These are phyloP conservation scores for Gallinago jamesoni DNA, from an alignment of 2,113 vertebrate species.

Conservation along the genomic window DNA sequence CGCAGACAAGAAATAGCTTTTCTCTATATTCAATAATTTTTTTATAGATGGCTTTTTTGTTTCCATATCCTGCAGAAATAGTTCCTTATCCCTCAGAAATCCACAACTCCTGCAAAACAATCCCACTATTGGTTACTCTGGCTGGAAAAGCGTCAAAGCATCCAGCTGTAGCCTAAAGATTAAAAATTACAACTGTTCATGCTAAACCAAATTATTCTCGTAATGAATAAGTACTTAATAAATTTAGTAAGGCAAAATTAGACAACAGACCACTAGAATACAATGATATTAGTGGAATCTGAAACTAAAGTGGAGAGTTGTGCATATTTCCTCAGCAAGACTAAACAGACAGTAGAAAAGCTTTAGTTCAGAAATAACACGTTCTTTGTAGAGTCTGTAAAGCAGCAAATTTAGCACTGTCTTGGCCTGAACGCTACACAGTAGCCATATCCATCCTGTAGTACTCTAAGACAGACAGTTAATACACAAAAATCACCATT, in stretches of 20 bases:
- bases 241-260: background rate
- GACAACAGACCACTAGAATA: background rate
- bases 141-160: background rate
- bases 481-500: constrained; percentile 73
- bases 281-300: background rate
- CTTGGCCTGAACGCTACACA: background rate
- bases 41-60: background rate
- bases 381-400: background rate
- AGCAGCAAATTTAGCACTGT: background rate
- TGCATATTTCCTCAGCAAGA: background rate
- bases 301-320: background rate
- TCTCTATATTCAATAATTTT: background rate
- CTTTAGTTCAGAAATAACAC: background rate
- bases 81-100: background rate
- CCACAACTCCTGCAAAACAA: background rate
- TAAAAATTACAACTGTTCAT: background rate
- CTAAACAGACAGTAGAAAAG: background rate
- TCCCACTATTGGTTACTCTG: background rate
- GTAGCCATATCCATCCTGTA: background rate
- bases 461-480: background rate
- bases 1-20: background rate
- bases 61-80: background rate
- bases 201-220: background rate
- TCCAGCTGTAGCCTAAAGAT: background rate
- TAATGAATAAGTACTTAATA: background rate